A percentile compares a stretch with the other conserved stretches of the same genome.
phyloP scores from a whole-genome alignment of 2,888 invertebrate species.

The Plagodis dolabraria region DNA sequence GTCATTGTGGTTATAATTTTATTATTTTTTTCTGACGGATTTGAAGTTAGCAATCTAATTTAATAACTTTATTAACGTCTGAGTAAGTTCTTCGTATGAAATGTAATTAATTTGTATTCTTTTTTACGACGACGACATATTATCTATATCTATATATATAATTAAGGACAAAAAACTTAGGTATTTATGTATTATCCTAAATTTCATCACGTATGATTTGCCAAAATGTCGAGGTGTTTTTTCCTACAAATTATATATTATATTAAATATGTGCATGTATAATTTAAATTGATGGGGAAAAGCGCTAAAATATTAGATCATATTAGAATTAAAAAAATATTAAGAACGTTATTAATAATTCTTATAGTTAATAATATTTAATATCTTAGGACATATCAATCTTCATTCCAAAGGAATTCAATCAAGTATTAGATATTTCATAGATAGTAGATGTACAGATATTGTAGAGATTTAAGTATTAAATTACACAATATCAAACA shows the following conservation, averaged over 20 bases:
- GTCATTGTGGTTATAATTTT: no score
- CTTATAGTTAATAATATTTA: constrained; percentile 42
- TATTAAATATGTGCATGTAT: constrained; percentile 28
- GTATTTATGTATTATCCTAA: no score
- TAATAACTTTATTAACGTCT: no score
- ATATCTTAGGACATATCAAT: constrained; percentile 62
- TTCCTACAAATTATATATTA: constrained; percentile 8
- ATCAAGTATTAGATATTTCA: constrained; percentile 21
- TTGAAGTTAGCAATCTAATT: no score
- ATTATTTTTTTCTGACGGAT: no score
- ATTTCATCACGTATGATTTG: background rate
- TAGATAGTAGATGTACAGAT: constrained; percentile 1
- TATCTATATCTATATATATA: no score
- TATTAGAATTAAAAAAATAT: constrained; percentile 27
- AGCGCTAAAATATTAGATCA: constrained; percentile 76
- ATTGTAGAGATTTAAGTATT: background rate
- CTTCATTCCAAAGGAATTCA: constrained; percentile 39
- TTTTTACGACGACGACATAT: no score
- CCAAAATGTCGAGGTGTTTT: background rate
- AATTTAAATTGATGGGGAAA: constrained; percentile 72
- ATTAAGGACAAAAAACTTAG: no score
- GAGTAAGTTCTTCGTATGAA: no score
- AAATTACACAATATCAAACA: background rate
- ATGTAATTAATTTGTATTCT: no score
- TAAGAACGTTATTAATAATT: background rate